These are phyloP conservation scores for Gnathonemus longibarbis DNA, from an alignment of 2,113 vertebrate species.

Conservation along the genomic window DNA sequence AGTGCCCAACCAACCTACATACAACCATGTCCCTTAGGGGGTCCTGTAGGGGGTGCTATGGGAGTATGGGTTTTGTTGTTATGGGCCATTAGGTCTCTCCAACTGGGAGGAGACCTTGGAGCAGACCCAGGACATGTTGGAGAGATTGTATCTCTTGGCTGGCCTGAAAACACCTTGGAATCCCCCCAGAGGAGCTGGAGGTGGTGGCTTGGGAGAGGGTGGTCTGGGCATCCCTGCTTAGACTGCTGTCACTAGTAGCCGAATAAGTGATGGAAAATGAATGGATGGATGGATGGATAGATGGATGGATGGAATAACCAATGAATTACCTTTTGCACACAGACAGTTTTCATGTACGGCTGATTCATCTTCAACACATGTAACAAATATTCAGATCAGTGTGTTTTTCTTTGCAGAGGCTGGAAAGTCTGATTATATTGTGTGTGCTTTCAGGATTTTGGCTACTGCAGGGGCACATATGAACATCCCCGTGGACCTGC, in stretches of 20 bases:
- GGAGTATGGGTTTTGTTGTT: not conserved
- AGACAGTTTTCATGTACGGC: not conserved
- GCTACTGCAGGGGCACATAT: conserved; percentile 94
- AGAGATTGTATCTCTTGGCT: no score
- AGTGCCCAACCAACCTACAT: not conserved
- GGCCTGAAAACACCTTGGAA: no score
- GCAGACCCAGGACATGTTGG: no score
- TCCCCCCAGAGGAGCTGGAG: not conserved
- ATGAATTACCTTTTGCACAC: not conserved
- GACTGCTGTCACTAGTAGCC: not conserved
- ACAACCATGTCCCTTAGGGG: not conserved
- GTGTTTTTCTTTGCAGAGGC: not conserved
- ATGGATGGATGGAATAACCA: not conserved
- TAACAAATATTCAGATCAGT: not conserved
- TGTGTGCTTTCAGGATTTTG: conserved; percentile 72
- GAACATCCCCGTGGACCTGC: conserved; percentile 94
- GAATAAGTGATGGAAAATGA: not conserved
- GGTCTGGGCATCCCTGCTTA: not conserved
- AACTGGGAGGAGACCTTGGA: not conserved
- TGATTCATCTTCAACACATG: not conserved
- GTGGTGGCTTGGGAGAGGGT: not conserved
- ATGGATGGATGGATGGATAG: not conserved
- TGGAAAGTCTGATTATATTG: conserved; percentile 21
- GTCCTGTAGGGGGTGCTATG: not conserved
- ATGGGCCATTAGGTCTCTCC: not conserved